These are phyloP conservation scores for Galleria mellonella DNA, from an alignment of 1,140 invertebrate species.

Conservation along the genomic window DNA sequence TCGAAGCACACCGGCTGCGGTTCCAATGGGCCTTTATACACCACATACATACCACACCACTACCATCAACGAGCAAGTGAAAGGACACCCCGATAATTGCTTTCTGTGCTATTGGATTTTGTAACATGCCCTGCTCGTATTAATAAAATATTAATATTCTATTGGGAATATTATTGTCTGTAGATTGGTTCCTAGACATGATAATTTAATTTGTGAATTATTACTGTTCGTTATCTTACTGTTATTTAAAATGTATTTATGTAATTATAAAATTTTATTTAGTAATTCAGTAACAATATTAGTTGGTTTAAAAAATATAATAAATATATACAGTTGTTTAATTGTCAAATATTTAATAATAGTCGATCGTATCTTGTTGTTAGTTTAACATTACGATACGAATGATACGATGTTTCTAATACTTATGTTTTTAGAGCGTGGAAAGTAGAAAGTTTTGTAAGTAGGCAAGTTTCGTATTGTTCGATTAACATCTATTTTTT, in stretches of 20 bases:
- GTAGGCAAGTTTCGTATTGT: constrained; percentile 58
- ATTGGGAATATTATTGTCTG: background rate
- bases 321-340: too few species aligned
- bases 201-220: too few species aligned
- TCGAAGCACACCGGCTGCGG: constrained; percentile 54
- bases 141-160: constrained; percentile 19
- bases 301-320: too few species aligned
- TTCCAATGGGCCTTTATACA: constrained; percentile 48
- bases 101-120: constrained; percentile 58
- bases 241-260: too few species aligned
- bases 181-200: too few species aligned
- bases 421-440: constrained; percentile 72
- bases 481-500: constrained; percentile 13
- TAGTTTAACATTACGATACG: constrained; percentile 36
- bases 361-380: background rate
- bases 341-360: too few species aligned
- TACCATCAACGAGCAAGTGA: constrained; percentile 45
- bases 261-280: too few species aligned
- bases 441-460: constrained; percentile 72
- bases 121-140: constrained; percentile 32
- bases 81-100: constrained; percentile 66
- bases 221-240: too few species aligned
- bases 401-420: constrained; percentile 59
- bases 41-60: constrained; percentile 24
- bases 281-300: too few species aligned